These are phyloP conservation scores for Lucilia cuprina DNA, from an alignment of 1,140 invertebrate species.

Conservation along the genomic window DNA sequence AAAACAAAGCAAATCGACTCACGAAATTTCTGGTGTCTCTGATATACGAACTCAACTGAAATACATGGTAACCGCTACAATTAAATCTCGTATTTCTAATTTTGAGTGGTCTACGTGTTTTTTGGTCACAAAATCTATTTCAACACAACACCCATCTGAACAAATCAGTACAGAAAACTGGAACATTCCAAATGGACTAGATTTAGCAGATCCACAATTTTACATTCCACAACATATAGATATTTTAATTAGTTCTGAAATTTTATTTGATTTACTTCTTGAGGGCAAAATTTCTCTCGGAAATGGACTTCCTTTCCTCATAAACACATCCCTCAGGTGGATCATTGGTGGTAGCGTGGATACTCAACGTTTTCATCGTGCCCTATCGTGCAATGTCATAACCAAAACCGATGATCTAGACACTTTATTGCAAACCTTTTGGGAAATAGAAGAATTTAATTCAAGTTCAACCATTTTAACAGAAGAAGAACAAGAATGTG, in stretches of 20 bases:
- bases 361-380: background rate
- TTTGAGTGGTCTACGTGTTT: background rate
- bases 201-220: background rate
- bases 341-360: background rate
- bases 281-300: background rate
- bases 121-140: background rate
- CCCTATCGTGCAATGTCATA: background rate
- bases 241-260: background rate
- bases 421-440: background rate
- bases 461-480: background rate
- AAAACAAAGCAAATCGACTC: background rate
- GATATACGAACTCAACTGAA: background rate
- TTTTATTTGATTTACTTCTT: background rate
- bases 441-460: background rate
- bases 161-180: background rate
- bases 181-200: background rate
- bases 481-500: background rate
- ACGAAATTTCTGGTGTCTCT: background rate
- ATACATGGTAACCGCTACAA: background rate
- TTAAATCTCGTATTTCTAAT: background rate
- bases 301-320: too few species aligned
- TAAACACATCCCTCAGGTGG: conserved; percentile 6
- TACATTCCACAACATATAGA: background rate
- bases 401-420: background rate
- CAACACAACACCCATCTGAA: background rate